Evolutionary conservation across 2,797 vertebrate genomes (phyloP), one percentile per base, ranked within the genome.

Genomic region (Aulostomus chinensis): DNA sequence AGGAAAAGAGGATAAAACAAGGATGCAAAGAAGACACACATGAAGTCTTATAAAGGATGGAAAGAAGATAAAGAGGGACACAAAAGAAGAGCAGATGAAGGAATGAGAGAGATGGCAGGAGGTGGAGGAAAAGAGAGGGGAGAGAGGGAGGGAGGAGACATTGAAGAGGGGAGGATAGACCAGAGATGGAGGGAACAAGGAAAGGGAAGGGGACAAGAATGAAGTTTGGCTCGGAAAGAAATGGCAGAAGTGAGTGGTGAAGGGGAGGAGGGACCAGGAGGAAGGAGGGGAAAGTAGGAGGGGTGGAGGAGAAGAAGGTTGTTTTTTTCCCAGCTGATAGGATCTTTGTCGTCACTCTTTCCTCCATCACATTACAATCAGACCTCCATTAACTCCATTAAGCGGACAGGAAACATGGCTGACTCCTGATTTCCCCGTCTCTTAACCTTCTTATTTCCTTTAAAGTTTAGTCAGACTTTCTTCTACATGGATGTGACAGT

Each of bases 291-390:
- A 7, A 20, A 4, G 9, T 1, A n/a, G 2, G 11, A 30, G 5
- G 25, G 5, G 18, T 1, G 14, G 7, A 18, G 1, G 15, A 9
- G 7, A 60, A 67, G 64, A n/a, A n/a, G n/a, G n/a, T n/a, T n/a
- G n/a, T n/a, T 0, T 48, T 54, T 68, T 76, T 74, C 71, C 74
- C 78, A 81, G 69, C 64, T 38, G 81, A 81, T 83, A 76, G 6
- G 15, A 83, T 81, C 81, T 76, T 30, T 15, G 60, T 58, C 52
- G 66, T 58, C 69, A 58, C 52, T 65, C 58, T 20, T 26, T 48
- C 47, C 51, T 56, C 56, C 43, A 42, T 26, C 59, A 47, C 41
- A 52, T 62, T 56, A 59, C 70, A 75, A 81, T 83, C 81, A 83
- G 53, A 52, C 22, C 51, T 45, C 62, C 32, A 76, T 81, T 77